Evolutionary conservation across 2,113 vertebrate species (phyloP), one percentile per base, ranked within the genome.

Genomic region (Poeciliopsis prolifica): DNA sequence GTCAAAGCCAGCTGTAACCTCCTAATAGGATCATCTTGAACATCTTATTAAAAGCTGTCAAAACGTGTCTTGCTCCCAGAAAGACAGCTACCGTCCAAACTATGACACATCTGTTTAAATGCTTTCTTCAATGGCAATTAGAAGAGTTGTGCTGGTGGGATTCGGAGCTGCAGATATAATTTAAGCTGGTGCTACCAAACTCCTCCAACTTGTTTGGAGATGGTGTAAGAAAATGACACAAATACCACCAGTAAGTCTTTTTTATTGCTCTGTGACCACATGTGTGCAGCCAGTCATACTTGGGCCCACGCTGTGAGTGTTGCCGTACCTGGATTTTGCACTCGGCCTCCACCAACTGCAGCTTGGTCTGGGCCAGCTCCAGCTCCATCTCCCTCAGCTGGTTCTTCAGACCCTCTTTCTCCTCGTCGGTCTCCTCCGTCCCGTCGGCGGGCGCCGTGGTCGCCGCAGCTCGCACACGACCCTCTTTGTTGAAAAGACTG

Each of bases 321-420:
- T 40, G 0, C 8, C 0, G 37, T 93, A 98, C 98, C 97, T 99
- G 98, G 77, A 99, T 99, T 92, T 98, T 98, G 90, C 98, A 99
- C 93, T 99, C 98, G 0, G 98, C 97, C 88, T 99, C 98, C 82
- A 99, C 98, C 90, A 99, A 88, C 92, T 99, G 97, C 86, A 99
- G 90, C 90, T 99, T 99, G 91, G 98, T 99, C 91, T 99, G 98
- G 8, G 98, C 98, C 78, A 99, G 93, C 74, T 99, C 98, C 35
- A 99, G 95, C 87, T 99, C 98, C 97, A 99, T 98, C 84, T 99
- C 98, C 58, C 98, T 95, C 84, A 99, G 94, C 93, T 99, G 98
- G 92, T 95, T 97, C 90, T 98, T 96, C 88, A 99, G 89, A 0
- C 80, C 93, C 85, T 98, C 98, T 91, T 98, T 99, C 94, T 99